These are phyloP conservation scores for Bostrychus sinensis DNA, from an alignment of 2,113 vertebrate genomes.

Conservation along the genomic window DNA sequence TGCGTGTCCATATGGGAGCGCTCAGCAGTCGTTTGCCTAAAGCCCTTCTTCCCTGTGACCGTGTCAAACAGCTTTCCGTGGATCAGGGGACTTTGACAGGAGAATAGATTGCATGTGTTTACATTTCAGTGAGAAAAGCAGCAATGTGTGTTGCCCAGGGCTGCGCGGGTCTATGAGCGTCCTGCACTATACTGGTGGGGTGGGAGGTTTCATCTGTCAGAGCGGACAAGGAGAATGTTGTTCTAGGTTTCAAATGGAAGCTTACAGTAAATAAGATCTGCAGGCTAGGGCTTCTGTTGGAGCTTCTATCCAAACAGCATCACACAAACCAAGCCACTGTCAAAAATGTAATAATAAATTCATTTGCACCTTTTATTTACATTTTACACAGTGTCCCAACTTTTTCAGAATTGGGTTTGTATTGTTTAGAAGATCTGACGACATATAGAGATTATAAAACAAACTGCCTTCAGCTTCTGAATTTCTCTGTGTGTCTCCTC, in stretches of 20 bases:
- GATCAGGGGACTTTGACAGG: slow-evolving; percentile 68
- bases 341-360: too few species aligned
- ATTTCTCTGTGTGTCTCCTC: slow-evolving; percentile 52
- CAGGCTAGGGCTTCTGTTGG: slow-evolving; percentile 30
- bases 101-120: slow-evolving; percentile 75
- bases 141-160: slow-evolving; percentile 54
- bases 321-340: too few species aligned
- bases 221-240: slow-evolving; percentile 57
- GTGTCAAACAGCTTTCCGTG: slow-evolving; percentile 60
- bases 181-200: slow-evolving; percentile 54
- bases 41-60: slow-evolving; percentile 65
- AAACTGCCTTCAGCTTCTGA: slow-evolving; percentile 35
- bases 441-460: slow-evolving; percentile 1
- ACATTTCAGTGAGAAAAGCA: slow-evolving; percentile 57
- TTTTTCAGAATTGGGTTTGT: not conserved
- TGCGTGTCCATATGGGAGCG: slow-evolving; percentile 42
- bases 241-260: slow-evolving; percentile 58
- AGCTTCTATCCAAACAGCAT: slow-evolving; percentile 21
- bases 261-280: slow-evolving; percentile 51
- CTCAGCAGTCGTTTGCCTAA: slow-evolving; percentile 53
- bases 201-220: slow-evolving; percentile 59
- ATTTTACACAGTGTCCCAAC: too few species aligned
- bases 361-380: too few species aligned
- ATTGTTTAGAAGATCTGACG: not conserved
- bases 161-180: slow-evolving; percentile 50